Evolutionary conservation across 2,113 vertebrate genomes (phyloP).

Genomic region (Microcebus ravelobensis): DNA sequence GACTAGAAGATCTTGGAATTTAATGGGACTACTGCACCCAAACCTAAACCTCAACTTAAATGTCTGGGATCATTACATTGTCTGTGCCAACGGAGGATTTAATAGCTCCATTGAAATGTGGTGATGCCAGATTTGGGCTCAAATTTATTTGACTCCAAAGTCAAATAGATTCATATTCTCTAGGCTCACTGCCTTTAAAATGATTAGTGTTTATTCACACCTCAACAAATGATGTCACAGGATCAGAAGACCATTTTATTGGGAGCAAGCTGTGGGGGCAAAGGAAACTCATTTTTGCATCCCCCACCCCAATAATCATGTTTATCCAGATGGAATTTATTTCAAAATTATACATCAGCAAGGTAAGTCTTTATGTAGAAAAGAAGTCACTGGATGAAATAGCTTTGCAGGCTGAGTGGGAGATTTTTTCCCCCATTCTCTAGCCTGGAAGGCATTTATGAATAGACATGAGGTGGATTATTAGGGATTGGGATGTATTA

Average conservation of each 20-base stretch:
- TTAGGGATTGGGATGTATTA: too few relatives aligned
- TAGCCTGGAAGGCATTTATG: background rate
- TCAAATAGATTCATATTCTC: background rate
- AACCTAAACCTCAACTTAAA: conserved; percentile 26
- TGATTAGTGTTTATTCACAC: conserved; percentile 13
- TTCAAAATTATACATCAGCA: background rate
- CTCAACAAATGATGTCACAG: background rate
- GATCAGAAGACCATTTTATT: background rate
- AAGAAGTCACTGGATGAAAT: background rate
- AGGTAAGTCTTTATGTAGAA: background rate
- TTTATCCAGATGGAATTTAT: background rate
- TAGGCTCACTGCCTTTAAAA: conserved; percentile 33
- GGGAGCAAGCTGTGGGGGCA: background rate
- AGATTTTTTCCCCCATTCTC: background rate
- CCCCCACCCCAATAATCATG: background rate
- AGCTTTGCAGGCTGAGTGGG: background rate
- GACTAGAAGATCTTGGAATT: background rate
- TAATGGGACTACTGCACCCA: background rate
- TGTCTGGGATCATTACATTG: background rate
- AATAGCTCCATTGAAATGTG: background rate
- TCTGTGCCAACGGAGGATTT: conserved; percentile 34
- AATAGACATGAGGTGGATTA: background rate
- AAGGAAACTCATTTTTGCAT: background rate
- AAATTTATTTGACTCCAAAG: background rate
- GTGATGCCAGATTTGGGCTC: background rate